phyloP scores from a whole-genome alignment of 2,888 invertebrate genomes.

The Falcaria lacertinaria region DNA sequence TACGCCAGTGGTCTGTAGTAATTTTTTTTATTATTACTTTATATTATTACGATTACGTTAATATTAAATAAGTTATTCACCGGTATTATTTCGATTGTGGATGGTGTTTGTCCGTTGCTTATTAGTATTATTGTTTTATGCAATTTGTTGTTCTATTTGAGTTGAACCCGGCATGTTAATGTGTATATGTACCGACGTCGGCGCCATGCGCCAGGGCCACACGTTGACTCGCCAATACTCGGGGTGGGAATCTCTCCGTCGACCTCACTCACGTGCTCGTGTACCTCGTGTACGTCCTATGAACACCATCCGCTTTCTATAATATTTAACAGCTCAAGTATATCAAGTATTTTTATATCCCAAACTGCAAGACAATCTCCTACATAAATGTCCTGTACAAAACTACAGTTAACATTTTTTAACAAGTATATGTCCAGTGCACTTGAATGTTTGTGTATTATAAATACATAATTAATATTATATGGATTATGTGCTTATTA shows the following conservation, averaged over 20 bases:
- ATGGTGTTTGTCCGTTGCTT: conserved; percentile 75
- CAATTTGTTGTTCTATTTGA: conserved; percentile 59
- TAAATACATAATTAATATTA: conserved; percentile 10
- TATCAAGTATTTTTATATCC: conserved; percentile 40
- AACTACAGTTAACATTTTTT: conserved; percentile 4
- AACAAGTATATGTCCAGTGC: not conserved
- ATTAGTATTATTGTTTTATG: conserved; percentile 61
- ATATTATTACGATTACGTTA: conserved; percentile 77
- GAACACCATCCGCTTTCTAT: conserved; percentile 79
- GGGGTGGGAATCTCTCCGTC: conserved; percentile 49
- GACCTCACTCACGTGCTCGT: conserved; percentile 65
- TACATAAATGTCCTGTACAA: not conserved
- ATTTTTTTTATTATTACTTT: conserved; percentile 87
- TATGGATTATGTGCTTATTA: conserved; percentile 27
- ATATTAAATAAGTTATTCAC: conserved; percentile 73
- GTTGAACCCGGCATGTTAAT: conserved; percentile 60
- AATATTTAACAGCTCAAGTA: conserved; percentile 47
- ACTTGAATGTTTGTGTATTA: conserved; percentile 7
- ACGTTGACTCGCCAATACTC: conserved; percentile 40
- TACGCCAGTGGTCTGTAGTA: conserved; percentile 99
- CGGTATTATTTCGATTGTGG: conserved; percentile 77
- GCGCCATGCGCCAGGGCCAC: no score
- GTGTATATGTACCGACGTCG: conserved; percentile 30
- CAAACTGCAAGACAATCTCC: conserved; percentile 54
- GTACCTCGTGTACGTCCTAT: conserved; percentile 47